A percentile compares a stretch with the other conserved stretches of the same genome.
phyloP scores from a whole-genome alignment of 2,888 invertebrate genomes.

The Notodonta dromedarius region DNA sequence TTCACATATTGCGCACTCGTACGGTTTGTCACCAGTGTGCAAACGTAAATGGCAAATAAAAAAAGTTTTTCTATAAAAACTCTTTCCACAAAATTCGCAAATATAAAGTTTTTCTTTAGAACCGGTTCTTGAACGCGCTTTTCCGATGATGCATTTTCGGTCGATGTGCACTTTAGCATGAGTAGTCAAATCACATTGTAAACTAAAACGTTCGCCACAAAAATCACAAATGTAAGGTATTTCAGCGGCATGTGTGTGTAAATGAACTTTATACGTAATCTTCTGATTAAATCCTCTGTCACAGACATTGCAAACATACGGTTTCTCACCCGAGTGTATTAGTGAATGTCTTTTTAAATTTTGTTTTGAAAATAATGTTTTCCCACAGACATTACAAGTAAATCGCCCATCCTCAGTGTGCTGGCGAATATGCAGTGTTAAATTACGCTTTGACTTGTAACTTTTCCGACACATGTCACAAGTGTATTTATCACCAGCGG shows the following conservation, averaged over 20 bases:
- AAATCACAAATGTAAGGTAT: conserved; percentile 10
- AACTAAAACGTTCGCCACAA: no score
- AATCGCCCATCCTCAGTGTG: conserved; percentile 13
- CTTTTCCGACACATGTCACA: neutral
- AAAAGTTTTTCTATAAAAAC: no score
- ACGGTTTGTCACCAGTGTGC: neutral
- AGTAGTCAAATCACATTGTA: no score
- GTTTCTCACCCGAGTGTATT: neutral
- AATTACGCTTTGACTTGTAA: neutral
- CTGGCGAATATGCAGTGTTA: conserved; percentile 5
- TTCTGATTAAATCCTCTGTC: no score
- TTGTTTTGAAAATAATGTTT: neutral
- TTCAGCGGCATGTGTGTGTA: neutral
- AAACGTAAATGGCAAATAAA: no score
- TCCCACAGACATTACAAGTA: neutral
- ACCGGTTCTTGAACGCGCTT: no score
- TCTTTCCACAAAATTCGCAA: no score
- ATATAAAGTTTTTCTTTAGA: no score
- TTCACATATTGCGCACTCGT: neutral
- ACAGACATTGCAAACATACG: neutral
- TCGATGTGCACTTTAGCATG: no score
- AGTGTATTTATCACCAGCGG: no score
- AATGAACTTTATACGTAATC: no score
- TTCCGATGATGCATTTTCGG: no score
- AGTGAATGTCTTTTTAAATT: neutral